phyloP scores from a whole-genome alignment of 2,888 invertebrate species.

The Melanostoma mellinum region DNA sequence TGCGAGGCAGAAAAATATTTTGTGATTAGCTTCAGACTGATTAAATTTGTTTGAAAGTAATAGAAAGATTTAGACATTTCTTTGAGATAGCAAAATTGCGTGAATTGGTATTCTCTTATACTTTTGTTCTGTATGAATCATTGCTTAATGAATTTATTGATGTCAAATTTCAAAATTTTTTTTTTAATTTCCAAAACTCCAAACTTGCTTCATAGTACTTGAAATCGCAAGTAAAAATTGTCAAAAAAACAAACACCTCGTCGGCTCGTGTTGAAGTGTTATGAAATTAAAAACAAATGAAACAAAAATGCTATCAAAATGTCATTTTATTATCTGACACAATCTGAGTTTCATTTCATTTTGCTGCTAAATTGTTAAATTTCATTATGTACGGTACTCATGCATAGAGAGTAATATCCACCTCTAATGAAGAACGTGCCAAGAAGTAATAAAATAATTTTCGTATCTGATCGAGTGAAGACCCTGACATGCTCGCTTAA shows the following conservation, averaged over 20 bases:
- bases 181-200: no score
- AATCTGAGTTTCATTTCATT: constrained; percentile 14
- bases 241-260: background rate
- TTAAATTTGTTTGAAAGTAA: no score
- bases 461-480: constrained; percentile 27
- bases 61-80: no score
- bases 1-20: no score
- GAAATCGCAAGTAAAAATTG: no score
- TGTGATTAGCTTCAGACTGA: no score
- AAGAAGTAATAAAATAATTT: constrained; percentile 59
- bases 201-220: no score
- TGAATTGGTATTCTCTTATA: no score
- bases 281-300: background rate
- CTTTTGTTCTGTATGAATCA: no score
- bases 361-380: constrained; percentile 15
- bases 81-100: no score
- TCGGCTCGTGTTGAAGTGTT: background rate
- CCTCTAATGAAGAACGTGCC: constrained; percentile 47
- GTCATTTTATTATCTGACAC: constrained; percentile 14
- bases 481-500: constrained; percentile 18
- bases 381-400: constrained; percentile 2
- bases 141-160: no score
- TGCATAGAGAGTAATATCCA: background rate
- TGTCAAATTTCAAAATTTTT: no score
- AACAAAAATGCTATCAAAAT: constrained; percentile 5